These are phyloP conservation scores for Caradrina kadenii DNA, from an alignment of 2,888 invertebrate genomes.

Conservation along the genomic window DNA sequence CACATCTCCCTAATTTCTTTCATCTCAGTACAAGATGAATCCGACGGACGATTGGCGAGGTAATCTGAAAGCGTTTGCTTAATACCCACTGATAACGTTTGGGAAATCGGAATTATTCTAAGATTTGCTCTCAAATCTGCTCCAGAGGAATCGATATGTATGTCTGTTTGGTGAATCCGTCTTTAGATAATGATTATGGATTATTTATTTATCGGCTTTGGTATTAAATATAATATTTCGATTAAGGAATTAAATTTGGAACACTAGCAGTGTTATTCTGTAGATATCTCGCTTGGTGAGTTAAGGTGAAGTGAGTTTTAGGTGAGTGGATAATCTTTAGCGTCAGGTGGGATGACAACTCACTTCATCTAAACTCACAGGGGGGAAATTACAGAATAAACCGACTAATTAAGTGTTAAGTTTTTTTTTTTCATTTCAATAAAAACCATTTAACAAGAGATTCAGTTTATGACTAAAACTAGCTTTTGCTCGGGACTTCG, in stretches of 20 bases:
- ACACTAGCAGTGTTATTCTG: no score
- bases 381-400: no score
- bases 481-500: no score
- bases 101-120: constrained; percentile 65
- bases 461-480: no score
- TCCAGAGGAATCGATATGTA: constrained; percentile 11
- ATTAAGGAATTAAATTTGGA: neutral
- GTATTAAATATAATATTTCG: neutral
- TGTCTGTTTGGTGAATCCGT: neutral
- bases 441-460: no score
- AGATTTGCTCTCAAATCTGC: constrained; percentile 37
- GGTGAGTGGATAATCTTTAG: no score
- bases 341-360: no score
- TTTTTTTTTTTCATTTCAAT: no score
- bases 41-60: constrained; percentile 45
- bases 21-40: constrained; percentile 14
- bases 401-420: no score
- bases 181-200: neutral
- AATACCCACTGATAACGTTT: constrained; percentile 67
- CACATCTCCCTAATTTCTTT: constrained; percentile 8
- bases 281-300: no score
- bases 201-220: constrained; percentile 1
- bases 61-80: constrained; percentile 65
- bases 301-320: no score
- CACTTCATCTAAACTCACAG: no score